Evolutionary conservation across 2,797 vertebrate species (phyloP).

Genomic region (Etheostoma perlongum): DNA sequence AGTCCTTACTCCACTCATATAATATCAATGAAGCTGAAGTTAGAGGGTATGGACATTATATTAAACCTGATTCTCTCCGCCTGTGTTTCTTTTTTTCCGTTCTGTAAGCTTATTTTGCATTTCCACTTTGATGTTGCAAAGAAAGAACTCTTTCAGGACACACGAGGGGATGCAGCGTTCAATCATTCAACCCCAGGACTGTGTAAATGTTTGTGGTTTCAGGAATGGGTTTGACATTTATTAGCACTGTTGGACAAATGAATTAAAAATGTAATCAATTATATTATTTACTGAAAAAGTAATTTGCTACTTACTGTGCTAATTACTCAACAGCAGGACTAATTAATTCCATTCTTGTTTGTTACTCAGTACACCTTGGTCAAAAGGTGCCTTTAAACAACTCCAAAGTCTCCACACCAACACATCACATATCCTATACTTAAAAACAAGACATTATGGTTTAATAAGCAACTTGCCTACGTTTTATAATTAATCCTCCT

Average conservation of each 20-base stretch:
- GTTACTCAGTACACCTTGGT: background rate
- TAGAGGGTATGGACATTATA: conserved; percentile 35
- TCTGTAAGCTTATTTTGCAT: conserved; percentile 56
- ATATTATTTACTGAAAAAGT: background rate
- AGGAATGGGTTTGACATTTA: background rate
- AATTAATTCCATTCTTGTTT: background rate
- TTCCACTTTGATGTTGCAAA: conserved; percentile 62
- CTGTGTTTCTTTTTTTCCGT: conserved; percentile 34
- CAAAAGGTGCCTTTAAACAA: background rate
- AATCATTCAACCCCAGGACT: conserved; percentile 25
- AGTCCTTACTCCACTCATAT: conserved; percentile 54
- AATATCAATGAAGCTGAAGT: conserved; percentile 59
- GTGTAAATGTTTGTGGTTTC: conserved; percentile 14
- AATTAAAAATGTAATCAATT: background rate
- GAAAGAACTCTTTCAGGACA: conserved; percentile 51
- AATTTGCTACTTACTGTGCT: background rate
- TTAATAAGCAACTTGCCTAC: background rate
- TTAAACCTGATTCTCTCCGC: conserved; percentile 51
- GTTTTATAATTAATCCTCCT: background rate
- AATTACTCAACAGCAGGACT: background rate
- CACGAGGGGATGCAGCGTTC: conserved; percentile 18
- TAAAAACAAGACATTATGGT: background rate
- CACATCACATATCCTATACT: background rate
- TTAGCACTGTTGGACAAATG: background rate
- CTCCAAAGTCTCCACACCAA: background rate